A percentile compares a stretch with the other conserved stretches of the same genome.
These are phyloP conservation scores for Metallyticus violacea DNA, from an alignment of 2,888 invertebrate species.

Conservation along the genomic window DNA sequence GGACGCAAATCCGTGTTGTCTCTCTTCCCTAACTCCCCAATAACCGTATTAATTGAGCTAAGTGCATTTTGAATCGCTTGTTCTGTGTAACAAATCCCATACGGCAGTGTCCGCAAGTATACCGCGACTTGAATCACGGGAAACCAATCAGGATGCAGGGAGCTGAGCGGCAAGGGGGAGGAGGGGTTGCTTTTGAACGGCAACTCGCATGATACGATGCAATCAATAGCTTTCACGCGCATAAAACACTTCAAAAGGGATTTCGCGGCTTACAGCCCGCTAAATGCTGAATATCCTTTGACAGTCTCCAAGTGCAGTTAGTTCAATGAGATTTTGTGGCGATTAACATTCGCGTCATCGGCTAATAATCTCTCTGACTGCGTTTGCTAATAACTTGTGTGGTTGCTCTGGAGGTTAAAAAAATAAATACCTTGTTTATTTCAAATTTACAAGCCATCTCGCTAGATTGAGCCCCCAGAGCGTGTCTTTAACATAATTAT, in stretches of 20 bases:
- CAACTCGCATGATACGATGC: neutral
- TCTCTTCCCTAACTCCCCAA: neutral
- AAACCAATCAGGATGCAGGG: neutral
- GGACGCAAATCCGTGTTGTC: neutral
- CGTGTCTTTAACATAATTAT: too few relatives aligned
- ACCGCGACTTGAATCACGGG: neutral
- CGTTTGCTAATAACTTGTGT: neutral
- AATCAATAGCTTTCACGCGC: neutral
- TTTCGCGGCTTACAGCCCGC: slow-evolving; percentile 11
- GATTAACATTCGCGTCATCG: neutral
- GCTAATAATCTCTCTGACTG: neutral
- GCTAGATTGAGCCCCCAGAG: neutral
- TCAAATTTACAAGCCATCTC: neutral
- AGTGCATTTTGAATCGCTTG: neutral
- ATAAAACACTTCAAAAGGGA: slow-evolving; percentile 18
- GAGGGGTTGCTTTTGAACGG: neutral
- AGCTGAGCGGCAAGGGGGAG: neutral
- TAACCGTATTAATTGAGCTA: neutral
- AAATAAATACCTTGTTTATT: neutral
- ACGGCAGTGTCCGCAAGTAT: neutral
- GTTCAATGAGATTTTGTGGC: slow-evolving; percentile 11
- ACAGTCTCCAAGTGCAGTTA: slow-evolving; percentile 13
- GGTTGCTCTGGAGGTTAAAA: neutral
- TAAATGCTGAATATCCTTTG: slow-evolving; percentile 16
- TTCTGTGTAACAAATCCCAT: neutral